A percentile compares a stretch with the other conserved stretches of the same genome.
Evolutionary conservation across 1,140 invertebrate species (phyloP).

Genomic region (Diachasma alloeum): DNA sequence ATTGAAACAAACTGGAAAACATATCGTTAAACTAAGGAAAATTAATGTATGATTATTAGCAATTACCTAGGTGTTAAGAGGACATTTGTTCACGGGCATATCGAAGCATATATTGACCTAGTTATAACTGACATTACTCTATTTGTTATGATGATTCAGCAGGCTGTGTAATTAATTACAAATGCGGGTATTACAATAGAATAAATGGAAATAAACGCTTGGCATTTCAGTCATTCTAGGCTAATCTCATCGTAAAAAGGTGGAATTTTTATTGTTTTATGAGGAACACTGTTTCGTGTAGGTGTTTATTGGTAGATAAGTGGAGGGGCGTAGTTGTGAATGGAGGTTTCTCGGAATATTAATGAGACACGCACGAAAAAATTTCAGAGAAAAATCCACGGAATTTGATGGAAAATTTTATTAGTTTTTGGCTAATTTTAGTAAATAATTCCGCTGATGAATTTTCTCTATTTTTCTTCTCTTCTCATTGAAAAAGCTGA

Average conservation of each 20-base stretch:
- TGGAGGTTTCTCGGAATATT: too few relatives aligned
- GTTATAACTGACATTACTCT: neutral
- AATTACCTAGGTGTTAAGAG: neutral
- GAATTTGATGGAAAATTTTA: too few relatives aligned
- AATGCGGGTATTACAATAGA: neutral
- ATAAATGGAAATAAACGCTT: neutral
- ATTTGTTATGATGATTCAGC: neutral
- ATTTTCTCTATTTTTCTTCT: too few relatives aligned
- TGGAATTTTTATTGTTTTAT: too few relatives aligned
- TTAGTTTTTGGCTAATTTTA: too few relatives aligned
- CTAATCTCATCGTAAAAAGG: neutral
- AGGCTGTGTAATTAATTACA: neutral
- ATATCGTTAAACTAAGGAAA: conserved; percentile 22
- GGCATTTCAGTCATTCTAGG: neutral
- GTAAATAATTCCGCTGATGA: too few relatives aligned
- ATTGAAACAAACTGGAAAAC: conserved; percentile 14
- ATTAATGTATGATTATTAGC: neutral
- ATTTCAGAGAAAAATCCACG: too few relatives aligned
- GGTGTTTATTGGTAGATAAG: too few relatives aligned
- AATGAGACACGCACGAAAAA: too few relatives aligned
- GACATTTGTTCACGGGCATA: conserved; percentile 7
- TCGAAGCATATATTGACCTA: neutral
- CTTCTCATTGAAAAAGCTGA: too few relatives aligned
- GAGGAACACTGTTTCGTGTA: too few relatives aligned
- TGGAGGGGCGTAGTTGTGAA: too few relatives aligned